Base-by-base conservation (phyloP, 2,888 invertebrate species). In the Odontomyia ornata region DNA sequence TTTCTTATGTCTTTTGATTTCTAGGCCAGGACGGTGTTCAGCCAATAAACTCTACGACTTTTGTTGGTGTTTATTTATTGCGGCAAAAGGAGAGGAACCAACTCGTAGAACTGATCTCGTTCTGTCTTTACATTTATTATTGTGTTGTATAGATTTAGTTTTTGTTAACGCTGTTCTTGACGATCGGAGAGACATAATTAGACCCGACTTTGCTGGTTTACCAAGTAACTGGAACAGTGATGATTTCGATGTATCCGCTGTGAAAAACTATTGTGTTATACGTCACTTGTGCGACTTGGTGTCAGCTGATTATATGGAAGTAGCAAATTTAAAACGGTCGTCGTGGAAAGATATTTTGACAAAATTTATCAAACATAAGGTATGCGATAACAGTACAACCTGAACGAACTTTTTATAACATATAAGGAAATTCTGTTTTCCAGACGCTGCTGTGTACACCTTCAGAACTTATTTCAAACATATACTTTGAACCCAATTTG, bases 11-110 rank as follows among this genome's bases (percentile, higher is more conserved):
- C n/a, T 71, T 23, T 71, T 25, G 15, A 60, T 80, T 83, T 85
- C 57, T 84, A 95, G 93, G 84, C 88, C 91, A 72, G 88, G 92
- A 46, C 93, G 93, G 36, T 96, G 96, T 85, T 92, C 94, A 7
- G 90, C 93, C 62, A 90, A 91, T 75, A 94, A 95, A 84, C 88
- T 98, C 3, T 97, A 96, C 86, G 95, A 96, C 84, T 96, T 98
- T 84, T 93, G 95, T 81, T 99, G 98, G 98, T 95, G 95, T 72
- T 88, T 98, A 77, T 98, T 96, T 87, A 91, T 97, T 46, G 93
- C 94, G 85, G 93, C 96, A 15, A 95, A 95, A 88, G 95, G 94
- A 71, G 93, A 95, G 83, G 94, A 95, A 83, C 92, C 94, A 57
- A 92, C 92, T 75, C 94, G 95, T 28, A 93, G 94, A 67, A 95